Evolutionary conservation across 2,113 vertebrate species (phyloP).

Genomic region (Sebastes fasciatus): DNA sequence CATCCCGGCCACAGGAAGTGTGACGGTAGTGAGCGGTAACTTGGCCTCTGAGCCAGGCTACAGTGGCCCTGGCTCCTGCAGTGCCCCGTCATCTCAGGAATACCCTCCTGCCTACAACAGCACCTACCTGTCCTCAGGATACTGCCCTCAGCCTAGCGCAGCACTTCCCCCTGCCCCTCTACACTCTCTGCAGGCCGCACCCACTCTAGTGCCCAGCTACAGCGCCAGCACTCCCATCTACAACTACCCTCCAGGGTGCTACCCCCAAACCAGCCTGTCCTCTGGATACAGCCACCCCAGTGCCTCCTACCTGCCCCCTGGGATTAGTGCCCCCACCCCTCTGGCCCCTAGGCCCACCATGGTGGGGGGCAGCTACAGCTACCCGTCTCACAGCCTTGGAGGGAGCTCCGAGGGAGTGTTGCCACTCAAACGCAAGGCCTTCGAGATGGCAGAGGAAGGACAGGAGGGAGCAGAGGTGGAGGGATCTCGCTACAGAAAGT

Average conservation of each 20-base stretch:
- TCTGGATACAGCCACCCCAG: slow-evolving; percentile 88
- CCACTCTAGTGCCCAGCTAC: slow-evolving; percentile 88
- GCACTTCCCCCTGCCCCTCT: slow-evolving; percentile 83
- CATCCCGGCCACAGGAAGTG: slow-evolving; percentile 85
- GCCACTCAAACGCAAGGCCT: slow-evolving; percentile 90
- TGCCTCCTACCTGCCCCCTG: slow-evolving; percentile 87
- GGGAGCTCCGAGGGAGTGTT: slow-evolving; percentile 78
- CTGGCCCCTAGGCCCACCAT: slow-evolving; percentile 83
- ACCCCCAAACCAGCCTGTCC: slow-evolving; percentile 80
- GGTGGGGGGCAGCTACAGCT: slow-evolving; percentile 85
- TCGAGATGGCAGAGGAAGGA: slow-evolving; percentile 83
- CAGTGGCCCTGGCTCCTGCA: slow-evolving; percentile 76
- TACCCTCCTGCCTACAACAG: slow-evolving; percentile 89
- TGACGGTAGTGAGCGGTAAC: slow-evolving; percentile 83
- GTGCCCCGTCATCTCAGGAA: slow-evolving; percentile 85
- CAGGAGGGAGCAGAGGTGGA: slow-evolving; percentile 79
- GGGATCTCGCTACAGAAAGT: slow-evolving; percentile 88
- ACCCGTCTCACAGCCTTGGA: slow-evolving; percentile 81
- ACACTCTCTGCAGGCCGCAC: slow-evolving; percentile 76
- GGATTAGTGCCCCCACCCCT: slow-evolving; percentile 88
- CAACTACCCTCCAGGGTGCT: slow-evolving; percentile 88
- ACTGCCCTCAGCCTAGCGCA: slow-evolving; percentile 86
- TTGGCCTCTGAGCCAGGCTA: slow-evolving; percentile 83
- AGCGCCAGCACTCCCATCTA: slow-evolving; percentile 87
- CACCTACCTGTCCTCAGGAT: slow-evolving; percentile 89